phyloP scores from a whole-genome alignment of 2,888 invertebrate genomes.

The Embidobia sp. region DNA sequence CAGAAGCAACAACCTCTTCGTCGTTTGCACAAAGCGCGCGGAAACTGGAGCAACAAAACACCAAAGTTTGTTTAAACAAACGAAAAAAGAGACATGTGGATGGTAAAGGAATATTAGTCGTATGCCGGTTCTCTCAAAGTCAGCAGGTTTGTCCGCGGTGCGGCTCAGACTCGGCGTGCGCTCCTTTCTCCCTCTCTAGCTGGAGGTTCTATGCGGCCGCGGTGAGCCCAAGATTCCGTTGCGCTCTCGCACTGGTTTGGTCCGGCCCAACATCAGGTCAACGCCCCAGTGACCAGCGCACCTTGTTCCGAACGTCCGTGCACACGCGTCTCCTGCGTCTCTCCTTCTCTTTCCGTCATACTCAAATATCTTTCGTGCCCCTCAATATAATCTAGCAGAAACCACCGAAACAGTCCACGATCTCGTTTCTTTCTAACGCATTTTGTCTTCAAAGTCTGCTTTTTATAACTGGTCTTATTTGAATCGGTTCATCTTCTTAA shows the following conservation, averaged over 20 bases:
- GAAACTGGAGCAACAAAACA: too few species aligned
- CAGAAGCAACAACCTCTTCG: too few species aligned
- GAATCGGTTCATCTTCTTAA: too few species aligned
- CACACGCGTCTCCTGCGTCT: conserved; percentile 41
- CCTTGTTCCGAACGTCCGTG: conserved; percentile 72
- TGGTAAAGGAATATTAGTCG: conserved; percentile 22
- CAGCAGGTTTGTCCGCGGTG: conserved; percentile 66
- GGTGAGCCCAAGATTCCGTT: conserved; percentile 60
- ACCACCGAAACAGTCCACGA: neutral
- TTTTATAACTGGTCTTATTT: too few species aligned
- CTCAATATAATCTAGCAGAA: neutral
- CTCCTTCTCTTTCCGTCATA: conserved; percentile 24
- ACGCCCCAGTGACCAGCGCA: conserved; percentile 81
- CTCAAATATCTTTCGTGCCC: neutral
- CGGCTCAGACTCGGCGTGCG: conserved; percentile 56
- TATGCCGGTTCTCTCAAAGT: conserved; percentile 34
- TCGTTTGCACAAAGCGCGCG: too few species aligned
- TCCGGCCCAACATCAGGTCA: conserved; percentile 78
- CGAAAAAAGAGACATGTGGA: neutral
- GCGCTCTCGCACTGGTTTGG: conserved; percentile 75
- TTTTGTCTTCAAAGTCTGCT: too few species aligned
- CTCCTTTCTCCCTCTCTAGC: conserved; percentile 56
- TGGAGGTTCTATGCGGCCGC: conserved; percentile 14
- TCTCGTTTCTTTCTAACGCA: too few species aligned
- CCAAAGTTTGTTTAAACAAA: neutral